phyloP scores from a whole-genome alignment of 2,113 vertebrate genomes.

The Todiramphus saurophagus region DNA sequence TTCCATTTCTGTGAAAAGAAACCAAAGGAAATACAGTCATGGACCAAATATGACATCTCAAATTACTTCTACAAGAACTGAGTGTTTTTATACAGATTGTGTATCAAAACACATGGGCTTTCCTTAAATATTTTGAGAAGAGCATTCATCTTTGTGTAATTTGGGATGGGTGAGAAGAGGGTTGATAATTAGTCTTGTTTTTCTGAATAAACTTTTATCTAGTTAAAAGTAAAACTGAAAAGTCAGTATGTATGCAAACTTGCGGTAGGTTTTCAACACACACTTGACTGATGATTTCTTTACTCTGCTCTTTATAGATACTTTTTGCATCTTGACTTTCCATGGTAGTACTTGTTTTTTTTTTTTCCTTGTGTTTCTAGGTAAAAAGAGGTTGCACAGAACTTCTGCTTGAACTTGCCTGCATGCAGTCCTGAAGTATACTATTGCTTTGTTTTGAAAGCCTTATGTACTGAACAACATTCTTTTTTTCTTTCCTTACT shows the following conservation, averaged over 20 bases:
- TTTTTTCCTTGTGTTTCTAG: neutral
- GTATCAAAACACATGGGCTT: neutral
- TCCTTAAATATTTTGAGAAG: neutral
- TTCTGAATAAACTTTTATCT: neutral
- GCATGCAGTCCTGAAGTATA: neutral
- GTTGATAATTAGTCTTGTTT: neutral
- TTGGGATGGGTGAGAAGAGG: neutral
- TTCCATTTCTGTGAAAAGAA: neutral
- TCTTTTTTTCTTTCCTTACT: neutral
- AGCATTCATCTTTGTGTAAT: neutral
- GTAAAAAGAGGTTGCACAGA: neutral
- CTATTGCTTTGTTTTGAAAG: neutral
- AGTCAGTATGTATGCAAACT: neutral
- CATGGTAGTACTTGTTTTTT: neutral
- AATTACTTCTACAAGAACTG: neutral
- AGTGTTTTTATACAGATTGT: no score
- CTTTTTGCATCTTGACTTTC: neutral
- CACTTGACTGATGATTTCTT: no score
- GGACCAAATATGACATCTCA: neutral
- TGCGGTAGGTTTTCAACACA: neutral
- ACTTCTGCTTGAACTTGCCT: neutral
- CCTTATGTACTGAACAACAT: neutral
- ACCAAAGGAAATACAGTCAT: neutral
- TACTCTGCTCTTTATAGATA: neutral
- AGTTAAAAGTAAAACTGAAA: neutral